Base-by-base conservation (phyloP, 2,113 vertebrate genomes). In the Sporophila hypoxantha region DNA sequence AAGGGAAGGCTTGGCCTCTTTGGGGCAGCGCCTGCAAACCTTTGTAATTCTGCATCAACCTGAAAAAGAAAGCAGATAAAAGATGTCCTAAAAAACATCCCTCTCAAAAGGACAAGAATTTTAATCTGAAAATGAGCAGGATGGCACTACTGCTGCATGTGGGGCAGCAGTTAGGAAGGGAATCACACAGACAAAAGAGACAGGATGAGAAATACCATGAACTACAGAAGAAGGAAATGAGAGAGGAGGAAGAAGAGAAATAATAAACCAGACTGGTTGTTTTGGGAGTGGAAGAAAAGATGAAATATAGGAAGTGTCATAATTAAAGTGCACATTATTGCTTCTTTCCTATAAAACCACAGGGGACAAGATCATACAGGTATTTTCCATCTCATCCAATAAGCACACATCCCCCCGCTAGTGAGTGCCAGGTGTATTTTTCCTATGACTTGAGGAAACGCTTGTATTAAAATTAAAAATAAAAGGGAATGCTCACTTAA, bases 381-480 rank as follows among this genome's bases (percentile, higher is more conserved):
- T 86, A 78, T 89, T 93, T 87, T 92, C 83, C 46, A 83, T n/a
- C 32, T 65, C 59, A 50, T 64, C 37, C 55, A 59, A 61, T 36
- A 68, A 55, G 55, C 32, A 59, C 1, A 4, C 30, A 61, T n/a
- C 46, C 59, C 57, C 74, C 25, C 9, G 79, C 46, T 61, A 75
- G 20, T 6, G 65, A 85, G 32, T 27, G 46, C 39, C 76, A 77
- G 53, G 49, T 80, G 46, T 49, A 55, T 59, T 80, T 79, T 86
- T 86, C 69, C 44, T 61, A 67, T 14, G 53, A 61, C 53, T 60
- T 10, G 14, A 70, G 36, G 66, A 85, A 92, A 83, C 1, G 10
- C 19, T 80, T 44, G 2, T 17, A 90, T 82, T 75, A 65, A 76
- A 88, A 95, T 83, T 79, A 95, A 94, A 91, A 95, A 91, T 88